phyloP scores from a whole-genome alignment of 1,140 invertebrate genomes.

The Ceratina australensis region DNA sequence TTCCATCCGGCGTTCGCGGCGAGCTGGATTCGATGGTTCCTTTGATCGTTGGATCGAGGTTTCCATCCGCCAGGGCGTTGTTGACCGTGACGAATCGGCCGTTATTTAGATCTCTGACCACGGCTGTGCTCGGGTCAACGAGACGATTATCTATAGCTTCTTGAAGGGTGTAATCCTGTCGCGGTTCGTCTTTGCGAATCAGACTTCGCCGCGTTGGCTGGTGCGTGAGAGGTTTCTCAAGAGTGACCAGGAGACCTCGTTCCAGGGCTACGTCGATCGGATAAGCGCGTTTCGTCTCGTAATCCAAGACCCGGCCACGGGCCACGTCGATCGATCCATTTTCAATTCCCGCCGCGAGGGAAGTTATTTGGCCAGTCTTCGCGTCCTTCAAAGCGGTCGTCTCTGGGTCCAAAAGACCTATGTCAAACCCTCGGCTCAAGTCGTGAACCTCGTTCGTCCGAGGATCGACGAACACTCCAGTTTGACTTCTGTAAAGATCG shows the following conservation, averaged over 20 bases:
- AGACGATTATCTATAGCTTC: slow-evolving; percentile 89
- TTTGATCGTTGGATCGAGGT: slow-evolving; percentile 84
- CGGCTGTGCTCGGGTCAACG: slow-evolving; percentile 87
- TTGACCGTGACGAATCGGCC: slow-evolving; percentile 87
- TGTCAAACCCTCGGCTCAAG: slow-evolving; percentile 85
- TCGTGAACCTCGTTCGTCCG: slow-evolving; percentile 85
- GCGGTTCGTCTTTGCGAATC: slow-evolving; percentile 30
- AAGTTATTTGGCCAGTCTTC: slow-evolving; percentile 85
- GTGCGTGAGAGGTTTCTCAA: slow-evolving; percentile 84
- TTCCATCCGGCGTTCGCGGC: slow-evolving; percentile 78
- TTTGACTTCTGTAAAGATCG: slow-evolving; percentile 87
- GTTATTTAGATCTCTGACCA: slow-evolving; percentile 88
- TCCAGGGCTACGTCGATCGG: slow-evolving; percentile 88
- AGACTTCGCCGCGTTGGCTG: slow-evolving; percentile 52
- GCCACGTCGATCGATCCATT: slow-evolving; percentile 89
- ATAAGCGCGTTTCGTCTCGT: slow-evolving; percentile 86
- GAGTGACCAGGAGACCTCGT: slow-evolving; percentile 86
- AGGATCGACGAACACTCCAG: slow-evolving; percentile 90
- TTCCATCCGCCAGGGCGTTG: slow-evolving; percentile 85
- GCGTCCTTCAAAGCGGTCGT: slow-evolving; percentile 89
- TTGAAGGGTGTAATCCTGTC: slow-evolving; percentile 86
- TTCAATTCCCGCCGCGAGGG: slow-evolving; percentile 87
- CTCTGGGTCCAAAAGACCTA: slow-evolving; percentile 87
- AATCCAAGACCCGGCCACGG: slow-evolving; percentile 88
- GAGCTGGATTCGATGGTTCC: slow-evolving; percentile 82